Percentiles rank a stretch among this genome's conserved stretches.
phyloP scores from a whole-genome alignment of 2,888 invertebrate genomes.

The Flexamia atlantica region DNA sequence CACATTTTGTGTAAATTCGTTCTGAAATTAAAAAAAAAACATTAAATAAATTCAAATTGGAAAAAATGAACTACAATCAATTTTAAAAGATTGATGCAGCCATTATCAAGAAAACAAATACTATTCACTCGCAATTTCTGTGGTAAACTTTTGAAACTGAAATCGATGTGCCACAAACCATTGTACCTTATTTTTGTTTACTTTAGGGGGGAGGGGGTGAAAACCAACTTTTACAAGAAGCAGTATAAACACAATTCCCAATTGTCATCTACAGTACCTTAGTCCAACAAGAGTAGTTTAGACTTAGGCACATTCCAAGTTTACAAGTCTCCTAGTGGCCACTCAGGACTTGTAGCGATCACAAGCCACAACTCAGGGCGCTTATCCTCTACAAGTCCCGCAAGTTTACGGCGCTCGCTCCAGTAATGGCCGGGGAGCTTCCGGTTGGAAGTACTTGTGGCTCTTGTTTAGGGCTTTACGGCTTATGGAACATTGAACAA shows the following conservation, averaged over 20 bases:
- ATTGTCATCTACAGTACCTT: neutral
- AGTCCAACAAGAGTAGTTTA: neutral
- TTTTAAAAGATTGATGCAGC: too few relatives aligned
- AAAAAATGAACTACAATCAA: too few relatives aligned
- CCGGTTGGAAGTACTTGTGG: constrained; percentile 19
- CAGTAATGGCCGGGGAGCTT: constrained; percentile 12
- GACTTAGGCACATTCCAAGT: neutral
- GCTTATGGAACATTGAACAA: constrained; percentile 13
- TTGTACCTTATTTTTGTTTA: too few relatives aligned
- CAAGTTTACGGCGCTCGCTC: constrained; percentile 14
- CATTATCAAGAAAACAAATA: too few relatives aligned
- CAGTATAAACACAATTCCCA: neutral
- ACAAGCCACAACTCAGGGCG: neutral
- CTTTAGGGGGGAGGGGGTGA: too few relatives aligned
- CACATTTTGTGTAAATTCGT: too few relatives aligned
- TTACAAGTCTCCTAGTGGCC: neutral
- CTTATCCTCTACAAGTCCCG: constrained; percentile 23
- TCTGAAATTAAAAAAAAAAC: too few relatives aligned
- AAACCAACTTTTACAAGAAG: too few relatives aligned
- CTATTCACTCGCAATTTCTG: too few relatives aligned
- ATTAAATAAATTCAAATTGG: too few relatives aligned
- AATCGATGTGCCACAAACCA: too few relatives aligned
- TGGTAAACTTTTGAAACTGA: too few relatives aligned
- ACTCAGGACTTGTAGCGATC: constrained; percentile 14
- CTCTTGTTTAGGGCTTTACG: constrained; percentile 28